Percentiles rank a stretch among this genome's conserved stretches.
Conservation (phyloP, 2,797 vertebrate species). For the Phataginus tetradactyla region DNA sequence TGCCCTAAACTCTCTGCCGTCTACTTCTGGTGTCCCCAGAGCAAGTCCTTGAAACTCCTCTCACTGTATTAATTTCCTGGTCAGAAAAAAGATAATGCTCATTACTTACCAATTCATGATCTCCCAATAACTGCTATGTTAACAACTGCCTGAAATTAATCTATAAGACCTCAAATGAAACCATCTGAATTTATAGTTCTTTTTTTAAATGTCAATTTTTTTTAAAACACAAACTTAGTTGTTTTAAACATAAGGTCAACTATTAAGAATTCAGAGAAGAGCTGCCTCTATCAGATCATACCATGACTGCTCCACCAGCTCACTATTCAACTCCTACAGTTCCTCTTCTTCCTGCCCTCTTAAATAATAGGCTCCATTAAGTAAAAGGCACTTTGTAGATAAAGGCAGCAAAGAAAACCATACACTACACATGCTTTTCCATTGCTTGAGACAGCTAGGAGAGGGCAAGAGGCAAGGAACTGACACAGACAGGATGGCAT, state of each 20-base stretch:
- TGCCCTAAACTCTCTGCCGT: neutral
- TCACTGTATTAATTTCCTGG: neutral
- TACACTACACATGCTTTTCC: neutral
- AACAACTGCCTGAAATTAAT: neutral
- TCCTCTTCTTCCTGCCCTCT: neutral
- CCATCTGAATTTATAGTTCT: neutral
- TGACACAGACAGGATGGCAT: neutral
- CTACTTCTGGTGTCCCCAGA: constrained; percentile 36
- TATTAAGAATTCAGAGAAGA: constrained; percentile 12
- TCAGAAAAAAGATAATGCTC: constrained; percentile 36
- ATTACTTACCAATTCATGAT: constrained; percentile 1
- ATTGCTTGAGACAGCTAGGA: neutral
- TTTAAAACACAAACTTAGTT: neutral
- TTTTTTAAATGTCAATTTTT: neutral
- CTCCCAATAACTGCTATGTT: constrained; percentile 30
- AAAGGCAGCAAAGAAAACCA: neutral
- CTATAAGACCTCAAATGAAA: constrained; percentile 33
- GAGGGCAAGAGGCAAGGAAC: neutral
- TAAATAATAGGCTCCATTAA: neutral
- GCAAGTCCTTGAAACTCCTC: constrained; percentile 9
- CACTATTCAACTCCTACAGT: neutral
- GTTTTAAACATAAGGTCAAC: constrained; percentile 2
- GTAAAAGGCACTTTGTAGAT: constrained; percentile 18
- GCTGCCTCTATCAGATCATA: neutral
- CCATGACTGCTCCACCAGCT: neutral